Conservation (phyloP, 1,140 invertebrate genomes). For the Globodera rostochiensis region DNA sequence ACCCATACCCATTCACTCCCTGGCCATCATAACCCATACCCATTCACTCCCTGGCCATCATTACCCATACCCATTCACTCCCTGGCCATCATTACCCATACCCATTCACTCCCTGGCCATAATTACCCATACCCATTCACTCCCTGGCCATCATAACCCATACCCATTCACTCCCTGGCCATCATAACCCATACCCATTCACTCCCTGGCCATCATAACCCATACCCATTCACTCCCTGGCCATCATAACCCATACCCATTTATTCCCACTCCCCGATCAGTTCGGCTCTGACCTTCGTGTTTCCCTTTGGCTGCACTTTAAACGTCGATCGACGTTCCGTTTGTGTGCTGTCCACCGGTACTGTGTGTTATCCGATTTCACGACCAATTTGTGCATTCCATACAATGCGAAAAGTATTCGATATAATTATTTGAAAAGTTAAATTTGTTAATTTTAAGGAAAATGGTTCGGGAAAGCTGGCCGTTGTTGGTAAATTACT, state of each 20-base stretch:
- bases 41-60: too few relatives aligned
- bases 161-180: conserved; percentile 54
- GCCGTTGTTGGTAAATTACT: conserved; percentile 11
- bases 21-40: too few relatives aligned
- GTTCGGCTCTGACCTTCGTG: conserved; percentile 77
- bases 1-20: too few relatives aligned
- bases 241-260: too few relatives aligned
- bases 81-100: too few relatives aligned
- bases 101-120: too few relatives aligned
- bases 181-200: too few relatives aligned
- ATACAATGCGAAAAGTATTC: conserved; percentile 62
- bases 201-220: too few relatives aligned
- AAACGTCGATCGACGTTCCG: conserved; percentile 85
- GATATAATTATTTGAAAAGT: neutral
- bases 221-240: too few relatives aligned
- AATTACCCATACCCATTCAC: too few relatives aligned
- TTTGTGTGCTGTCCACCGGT: conserved; percentile 85
- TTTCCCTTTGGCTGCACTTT: conserved; percentile 94
- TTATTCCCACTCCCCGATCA: conserved; percentile 65
- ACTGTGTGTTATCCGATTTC: conserved; percentile 89
- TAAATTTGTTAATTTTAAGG: conserved; percentile 7
- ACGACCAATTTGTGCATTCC: conserved; percentile 85
- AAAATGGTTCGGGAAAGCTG: conserved; percentile 12
- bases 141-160: too few relatives aligned
- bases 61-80: too few relatives aligned